phyloP scores from a whole-genome alignment of 2,113 vertebrate species.

The Rhineura floridana region DNA sequence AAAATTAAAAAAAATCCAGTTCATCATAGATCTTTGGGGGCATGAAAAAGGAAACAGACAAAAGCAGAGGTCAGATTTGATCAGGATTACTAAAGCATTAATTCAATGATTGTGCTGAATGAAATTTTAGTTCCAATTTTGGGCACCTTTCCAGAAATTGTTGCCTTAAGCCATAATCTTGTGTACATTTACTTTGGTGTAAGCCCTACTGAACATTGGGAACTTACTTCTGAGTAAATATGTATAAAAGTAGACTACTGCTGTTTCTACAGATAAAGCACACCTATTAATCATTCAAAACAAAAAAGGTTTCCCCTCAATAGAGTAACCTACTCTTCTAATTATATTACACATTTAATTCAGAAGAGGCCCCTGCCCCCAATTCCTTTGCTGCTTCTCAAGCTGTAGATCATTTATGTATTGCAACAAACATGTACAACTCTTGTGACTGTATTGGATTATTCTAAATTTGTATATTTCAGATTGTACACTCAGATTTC shows the following conservation, averaged over 20 bases:
- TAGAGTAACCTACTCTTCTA: neutral
- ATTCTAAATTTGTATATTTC: neutral
- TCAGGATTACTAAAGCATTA: neutral
- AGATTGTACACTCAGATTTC: neutral
- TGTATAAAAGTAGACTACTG: neutral
- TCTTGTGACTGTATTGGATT: neutral
- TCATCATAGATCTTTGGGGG: neutral
- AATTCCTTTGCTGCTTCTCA: constrained; percentile 24
- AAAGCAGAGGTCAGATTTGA: constrained; percentile 17
- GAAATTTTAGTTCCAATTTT: neutral
- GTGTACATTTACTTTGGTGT: neutral
- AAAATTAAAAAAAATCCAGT: constrained; percentile 41
- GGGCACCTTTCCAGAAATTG: neutral
- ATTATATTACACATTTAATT: neutral
- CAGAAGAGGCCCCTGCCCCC: fast-evolving
- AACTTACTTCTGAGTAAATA: constrained; percentile 31
- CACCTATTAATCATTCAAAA: neutral
- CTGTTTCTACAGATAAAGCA: constrained; percentile 19
- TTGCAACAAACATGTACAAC: neutral
- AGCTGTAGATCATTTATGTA: neutral
- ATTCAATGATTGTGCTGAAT: neutral
- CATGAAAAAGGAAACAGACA: neutral
- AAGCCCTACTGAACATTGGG: neutral
- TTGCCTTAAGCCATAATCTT: neutral
- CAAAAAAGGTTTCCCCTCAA: neutral